These are phyloP conservation scores for Tachuris rubrigastra DNA, from an alignment of 2,113 vertebrate species.

Conservation along the genomic window DNA sequence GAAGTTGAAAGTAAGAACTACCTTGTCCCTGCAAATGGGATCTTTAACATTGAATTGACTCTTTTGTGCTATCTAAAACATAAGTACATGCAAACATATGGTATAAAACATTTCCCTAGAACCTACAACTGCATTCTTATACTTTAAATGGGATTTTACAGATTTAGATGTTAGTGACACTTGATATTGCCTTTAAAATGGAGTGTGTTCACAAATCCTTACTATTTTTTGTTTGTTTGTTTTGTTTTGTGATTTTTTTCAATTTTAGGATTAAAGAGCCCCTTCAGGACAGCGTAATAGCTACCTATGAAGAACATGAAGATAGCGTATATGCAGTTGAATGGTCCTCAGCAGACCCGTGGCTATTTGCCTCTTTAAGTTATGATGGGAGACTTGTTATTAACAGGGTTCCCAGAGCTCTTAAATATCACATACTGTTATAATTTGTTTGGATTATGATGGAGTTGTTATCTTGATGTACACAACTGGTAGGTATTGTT, in stretches of 20 bases:
- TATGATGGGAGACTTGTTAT: conserved; percentile 97
- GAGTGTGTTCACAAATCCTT: conserved; percentile 16
- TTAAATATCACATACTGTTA: conserved; percentile 93
- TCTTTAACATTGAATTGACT: background rate
- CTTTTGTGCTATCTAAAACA: background rate
- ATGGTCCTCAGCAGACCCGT: conserved; percentile 97
- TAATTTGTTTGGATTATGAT: conserved; percentile 67
- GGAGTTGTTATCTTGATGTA: conserved; percentile 47
- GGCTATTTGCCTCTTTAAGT: conserved; percentile 97
- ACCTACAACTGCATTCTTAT: background rate
- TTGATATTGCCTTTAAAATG: conserved; percentile 18
- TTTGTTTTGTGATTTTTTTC: background rate
- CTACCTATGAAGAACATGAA: conserved; percentile 97
- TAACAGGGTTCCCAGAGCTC: conserved; percentile 93
- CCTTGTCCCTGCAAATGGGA: background rate
- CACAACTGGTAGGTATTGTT: conserved; percentile 53
- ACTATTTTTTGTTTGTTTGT: background rate
- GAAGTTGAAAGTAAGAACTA: background rate
- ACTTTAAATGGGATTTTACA: background rate
- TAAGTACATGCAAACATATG: background rate
- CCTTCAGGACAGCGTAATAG: conserved; percentile 92
- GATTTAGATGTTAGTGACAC: background rate
- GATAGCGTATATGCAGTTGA: conserved; percentile 97
- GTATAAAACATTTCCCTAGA: background rate
- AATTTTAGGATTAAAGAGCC: conserved; percentile 86